These are phyloP conservation scores for Elaphurus davidianus DNA, from an alignment of 2,113 vertebrate species.

Conservation along the genomic window DNA sequence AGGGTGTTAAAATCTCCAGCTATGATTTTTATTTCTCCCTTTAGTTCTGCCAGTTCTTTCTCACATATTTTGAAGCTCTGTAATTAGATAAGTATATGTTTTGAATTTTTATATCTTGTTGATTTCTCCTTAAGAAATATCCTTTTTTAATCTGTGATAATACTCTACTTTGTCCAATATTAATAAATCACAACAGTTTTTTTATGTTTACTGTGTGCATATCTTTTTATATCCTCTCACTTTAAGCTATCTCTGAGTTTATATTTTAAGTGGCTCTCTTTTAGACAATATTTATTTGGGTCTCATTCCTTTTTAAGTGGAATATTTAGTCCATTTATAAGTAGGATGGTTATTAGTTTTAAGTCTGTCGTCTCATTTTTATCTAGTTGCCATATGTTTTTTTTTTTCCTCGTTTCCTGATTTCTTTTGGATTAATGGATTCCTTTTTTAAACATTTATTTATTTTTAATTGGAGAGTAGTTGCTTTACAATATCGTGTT, in stretches of 20 bases:
- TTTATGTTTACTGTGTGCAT: neutral
- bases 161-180: neutral
- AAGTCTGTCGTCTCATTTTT: neutral
- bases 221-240: neutral
- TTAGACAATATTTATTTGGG: neutral
- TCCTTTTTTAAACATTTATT: neutral
- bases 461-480: neutral
- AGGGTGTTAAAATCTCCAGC: neutral
- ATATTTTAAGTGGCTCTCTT: neutral
- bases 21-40: neutral
- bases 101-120: neutral
- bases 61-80: neutral
- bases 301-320: neutral
- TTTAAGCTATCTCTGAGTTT: neutral
- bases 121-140: neutral
- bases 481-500: neutral
- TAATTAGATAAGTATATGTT: neutral
- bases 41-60: neutral
- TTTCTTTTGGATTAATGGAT: neutral
- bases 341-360: neutral
- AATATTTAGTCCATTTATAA: neutral
- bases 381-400: neutral
- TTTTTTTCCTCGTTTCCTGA: neutral
- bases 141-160: neutral
- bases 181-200: neutral